Percentiles rank a stretch among this genome's conserved stretches.
Evolutionary conservation across 2,113 vertebrate genomes (phyloP).

Genomic region (Corythornis madagascariensis): DNA sequence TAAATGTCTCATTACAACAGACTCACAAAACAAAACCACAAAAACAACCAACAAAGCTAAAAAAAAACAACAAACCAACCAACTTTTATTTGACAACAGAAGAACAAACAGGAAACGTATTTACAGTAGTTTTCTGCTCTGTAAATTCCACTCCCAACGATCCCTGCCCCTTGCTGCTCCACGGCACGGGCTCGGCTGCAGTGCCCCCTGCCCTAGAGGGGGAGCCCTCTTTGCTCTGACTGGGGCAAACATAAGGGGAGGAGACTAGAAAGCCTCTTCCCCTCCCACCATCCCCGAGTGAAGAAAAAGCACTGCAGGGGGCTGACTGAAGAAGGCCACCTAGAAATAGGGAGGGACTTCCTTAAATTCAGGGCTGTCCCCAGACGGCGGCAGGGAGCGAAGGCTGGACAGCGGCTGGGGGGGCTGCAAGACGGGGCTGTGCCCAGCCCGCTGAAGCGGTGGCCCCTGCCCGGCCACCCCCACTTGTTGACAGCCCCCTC

Average conservation of each 20-base stretch:
- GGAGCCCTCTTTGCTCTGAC: neutral
- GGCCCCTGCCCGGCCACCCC: neutral
- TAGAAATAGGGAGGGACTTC: neutral
- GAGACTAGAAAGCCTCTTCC: neutral
- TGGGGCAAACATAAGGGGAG: neutral
- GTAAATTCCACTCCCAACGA: neutral
- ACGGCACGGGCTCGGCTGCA: neutral
- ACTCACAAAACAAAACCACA: neutral
- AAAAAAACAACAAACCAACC: neutral
- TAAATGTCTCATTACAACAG: no score
- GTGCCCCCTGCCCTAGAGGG: neutral
- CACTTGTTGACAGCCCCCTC: neutral
- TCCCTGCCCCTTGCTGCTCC: neutral
- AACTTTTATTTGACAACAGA: conserved; percentile 62
- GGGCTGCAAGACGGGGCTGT: neutral
- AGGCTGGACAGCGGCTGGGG: neutral
- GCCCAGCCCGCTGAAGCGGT: no score
- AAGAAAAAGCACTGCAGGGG: neutral
- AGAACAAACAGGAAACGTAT: conserved; percentile 44
- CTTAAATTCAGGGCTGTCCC: neutral
- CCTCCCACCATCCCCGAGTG: neutral
- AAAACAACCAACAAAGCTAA: neutral
- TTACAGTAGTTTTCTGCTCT: conserved; percentile 70
- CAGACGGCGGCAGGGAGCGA: neutral
- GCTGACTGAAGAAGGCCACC: neutral